These are phyloP conservation scores for Sebastes hubbsi DNA, from an alignment of 2,797 vertebrate genomes.

Conservation along the genomic window DNA sequence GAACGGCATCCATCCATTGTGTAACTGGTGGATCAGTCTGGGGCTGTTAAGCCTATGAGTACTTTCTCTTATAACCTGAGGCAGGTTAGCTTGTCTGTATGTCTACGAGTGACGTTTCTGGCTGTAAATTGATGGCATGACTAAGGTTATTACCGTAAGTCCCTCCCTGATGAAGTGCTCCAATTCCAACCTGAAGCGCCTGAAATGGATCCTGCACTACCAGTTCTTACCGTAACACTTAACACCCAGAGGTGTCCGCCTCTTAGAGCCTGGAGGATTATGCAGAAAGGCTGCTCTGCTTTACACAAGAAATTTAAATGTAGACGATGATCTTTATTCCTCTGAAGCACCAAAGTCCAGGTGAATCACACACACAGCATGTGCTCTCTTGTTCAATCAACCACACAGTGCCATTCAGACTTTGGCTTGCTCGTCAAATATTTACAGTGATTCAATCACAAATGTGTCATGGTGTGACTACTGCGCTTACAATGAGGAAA, in stretches of 20 bases:
- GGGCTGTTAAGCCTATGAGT: neutral
- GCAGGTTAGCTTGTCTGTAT: constrained; percentile 24
- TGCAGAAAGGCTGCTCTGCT: neutral
- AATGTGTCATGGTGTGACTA: neutral
- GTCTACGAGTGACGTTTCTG: neutral
- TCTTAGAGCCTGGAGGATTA: neutral
- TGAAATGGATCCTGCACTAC: constrained; percentile 16
- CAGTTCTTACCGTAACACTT: constrained; percentile 1
- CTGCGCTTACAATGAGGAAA: neutral
- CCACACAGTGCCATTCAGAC: neutral
- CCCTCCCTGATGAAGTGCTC: constrained; percentile 38
- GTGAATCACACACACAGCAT: constrained; percentile 2
- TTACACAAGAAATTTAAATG: neutral
- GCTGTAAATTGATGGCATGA: constrained; percentile 21
- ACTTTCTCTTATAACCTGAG: neutral
- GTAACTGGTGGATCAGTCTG: constrained; percentile 1
- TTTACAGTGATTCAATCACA: neutral
- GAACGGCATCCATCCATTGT: neutral
- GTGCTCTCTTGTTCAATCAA: neutral
- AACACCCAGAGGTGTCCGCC: neutral
- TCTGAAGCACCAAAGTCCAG: constrained; percentile 37
- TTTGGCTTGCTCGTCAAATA: neutral
- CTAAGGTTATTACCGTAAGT: constrained; percentile 5
- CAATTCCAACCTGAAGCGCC: constrained; percentile 27
- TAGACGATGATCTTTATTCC: neutral